Percentiles rank a stretch among this genome's conserved stretches.
Evolutionary conservation across 2,113 vertebrate genomes (phyloP).

Genomic region (Crotalus viridis): DNA sequence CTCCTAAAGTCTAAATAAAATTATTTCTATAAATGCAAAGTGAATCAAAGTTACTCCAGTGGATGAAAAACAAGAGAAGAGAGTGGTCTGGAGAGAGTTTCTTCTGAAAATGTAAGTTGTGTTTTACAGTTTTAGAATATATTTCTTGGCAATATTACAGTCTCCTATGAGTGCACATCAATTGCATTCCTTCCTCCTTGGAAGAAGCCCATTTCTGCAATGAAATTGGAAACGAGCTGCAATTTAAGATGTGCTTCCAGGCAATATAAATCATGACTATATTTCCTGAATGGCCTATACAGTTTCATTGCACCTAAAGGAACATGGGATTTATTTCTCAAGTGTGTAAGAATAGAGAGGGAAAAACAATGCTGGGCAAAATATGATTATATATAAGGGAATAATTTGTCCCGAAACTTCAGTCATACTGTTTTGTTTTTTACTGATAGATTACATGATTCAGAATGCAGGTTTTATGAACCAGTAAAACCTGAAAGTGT

Average conservation of each 20-base stretch:
- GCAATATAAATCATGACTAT: conserved; percentile 17
- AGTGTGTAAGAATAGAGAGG: not conserved
- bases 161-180: conserved; percentile 7
- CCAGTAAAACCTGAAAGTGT: not conserved
- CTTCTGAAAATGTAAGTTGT: not conserved
- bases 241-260: conserved; percentile 30
- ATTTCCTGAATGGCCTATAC: conserved; percentile 8
- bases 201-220: conserved; percentile 10
- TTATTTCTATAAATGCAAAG: not conserved
- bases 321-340: not conserved
- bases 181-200: not conserved
- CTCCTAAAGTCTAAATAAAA: not conserved
- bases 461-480: not conserved
- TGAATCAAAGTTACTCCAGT: conserved; percentile 7
- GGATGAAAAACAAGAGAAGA: not conserved
- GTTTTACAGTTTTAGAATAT: not conserved
- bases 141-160: not conserved
- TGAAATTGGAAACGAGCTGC: conserved; percentile 34
- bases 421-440: conserved; percentile 36
- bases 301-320: not conserved
- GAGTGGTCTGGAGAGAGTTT: not conserved
- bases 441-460: not conserved
- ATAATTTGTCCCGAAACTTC: conserved; percentile 51
- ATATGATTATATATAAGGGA: conserved; percentile 27
- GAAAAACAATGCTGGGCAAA: not conserved